Base-by-base conservation (phyloP, 1,140 invertebrate genomes). In the Drosophila virilis region DNA sequence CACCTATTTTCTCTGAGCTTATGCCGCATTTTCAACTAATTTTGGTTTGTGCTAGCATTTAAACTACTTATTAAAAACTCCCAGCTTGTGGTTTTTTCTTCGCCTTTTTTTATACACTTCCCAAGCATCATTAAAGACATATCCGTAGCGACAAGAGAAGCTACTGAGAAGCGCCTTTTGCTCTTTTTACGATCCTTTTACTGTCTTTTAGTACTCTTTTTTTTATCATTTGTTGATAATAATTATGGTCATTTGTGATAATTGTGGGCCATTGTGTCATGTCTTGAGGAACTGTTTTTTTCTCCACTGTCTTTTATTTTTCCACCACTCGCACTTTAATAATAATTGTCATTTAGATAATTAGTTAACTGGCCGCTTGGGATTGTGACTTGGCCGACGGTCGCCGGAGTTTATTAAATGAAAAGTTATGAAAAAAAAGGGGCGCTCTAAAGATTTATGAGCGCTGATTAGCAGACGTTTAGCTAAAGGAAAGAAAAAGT, bases 281-380 rank as follows among this genome's bases (percentile, higher is more conserved):
- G 51, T 72, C 61, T 70, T 70, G 51, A 45, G 60, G 71, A 57
- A 55, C 60, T 52, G 37, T 54, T 69, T 77, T 76, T 67, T 51
- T 75, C 38, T 48, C 35, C 55, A 33, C 7, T 58, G 45, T 17
- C 22, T 71, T 51, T 45, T 60, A 46, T 38, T 32, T 45, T 51
- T 48, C 64, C 68, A 46, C 45, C 32, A 77, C 72, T 70, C 65
- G 75, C 74, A 86, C 78, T 80, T 72, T 69, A 54, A 65, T 80
- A 84, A 88, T 88, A 88, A 88, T 88, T 88, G 84, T 89, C 84
- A 84, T 89, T 88, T 80, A 88, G 79, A 88, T 90, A 89, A 88
- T 88, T 89, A 90, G 74, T 55, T 68, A 67, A 68, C 50, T 74
- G 55, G 45, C 52, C 10, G 17, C 62, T 45, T 57, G 72, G 37